These are phyloP conservation scores for Bradysia coprophila DNA, from an alignment of 1,140 invertebrate genomes.

Conservation along the genomic window DNA sequence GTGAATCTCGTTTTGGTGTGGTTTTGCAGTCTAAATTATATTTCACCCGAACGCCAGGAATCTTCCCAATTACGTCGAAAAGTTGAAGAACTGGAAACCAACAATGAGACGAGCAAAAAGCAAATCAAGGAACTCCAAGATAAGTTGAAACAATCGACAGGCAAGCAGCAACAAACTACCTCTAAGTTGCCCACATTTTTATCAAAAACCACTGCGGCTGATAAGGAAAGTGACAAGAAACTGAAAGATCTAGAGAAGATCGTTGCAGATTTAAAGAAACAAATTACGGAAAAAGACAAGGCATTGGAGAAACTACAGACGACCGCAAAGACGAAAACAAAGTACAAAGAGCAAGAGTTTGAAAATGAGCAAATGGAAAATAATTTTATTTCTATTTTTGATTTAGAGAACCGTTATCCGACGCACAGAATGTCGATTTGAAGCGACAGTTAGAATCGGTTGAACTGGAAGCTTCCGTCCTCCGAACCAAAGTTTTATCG, in stretches of 20 bases:
- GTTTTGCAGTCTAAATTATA: no score
- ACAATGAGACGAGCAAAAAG: slow-evolving; percentile 52
- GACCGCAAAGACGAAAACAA: slow-evolving; percentile 45
- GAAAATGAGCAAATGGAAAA: no score
- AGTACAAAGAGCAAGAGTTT: slow-evolving; percentile 45
- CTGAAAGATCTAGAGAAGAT: slow-evolving; percentile 50
- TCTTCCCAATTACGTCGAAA: slow-evolving; percentile 59
- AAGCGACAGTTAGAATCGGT: slow-evolving; percentile 52
- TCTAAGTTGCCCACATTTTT: slow-evolving; percentile 6
- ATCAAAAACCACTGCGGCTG: slow-evolving; percentile 21
- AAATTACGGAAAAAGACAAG: slow-evolving; percentile 65
- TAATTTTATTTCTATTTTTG: no score
- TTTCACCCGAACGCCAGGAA: no score
- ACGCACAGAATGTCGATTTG: slow-evolving; percentile 41
- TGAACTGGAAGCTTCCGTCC: slow-evolving; percentile 47
- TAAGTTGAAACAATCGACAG: slow-evolving; percentile 28
- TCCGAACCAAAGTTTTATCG: slow-evolving; percentile 39
- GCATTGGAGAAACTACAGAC: slow-evolving; percentile 55
- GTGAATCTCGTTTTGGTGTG: no score
- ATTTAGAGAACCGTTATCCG: no score
- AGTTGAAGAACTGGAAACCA: slow-evolving; percentile 65
- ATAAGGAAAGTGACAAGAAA: slow-evolving; percentile 40
- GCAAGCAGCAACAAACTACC: slow-evolving; percentile 11
- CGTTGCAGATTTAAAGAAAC: slow-evolving; percentile 48
- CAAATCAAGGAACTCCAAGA: slow-evolving; percentile 61